Conservation (phyloP, 2,113 vertebrate genomes). For the Pseudorhombus dupliciocellatus region DNA sequence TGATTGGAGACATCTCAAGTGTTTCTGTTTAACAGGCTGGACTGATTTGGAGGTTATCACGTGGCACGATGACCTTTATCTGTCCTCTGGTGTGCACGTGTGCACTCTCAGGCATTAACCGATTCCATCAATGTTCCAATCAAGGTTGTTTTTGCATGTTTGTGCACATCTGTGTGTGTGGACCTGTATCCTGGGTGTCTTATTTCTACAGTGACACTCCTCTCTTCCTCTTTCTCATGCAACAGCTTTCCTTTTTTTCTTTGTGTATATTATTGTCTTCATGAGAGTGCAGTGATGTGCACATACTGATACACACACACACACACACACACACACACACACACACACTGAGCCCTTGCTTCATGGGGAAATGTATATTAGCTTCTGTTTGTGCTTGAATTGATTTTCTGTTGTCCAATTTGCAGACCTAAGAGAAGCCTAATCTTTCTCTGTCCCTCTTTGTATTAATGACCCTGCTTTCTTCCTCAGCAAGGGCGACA, state of each 20-base stretch:
- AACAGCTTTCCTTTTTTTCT: neutral
- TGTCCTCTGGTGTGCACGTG: conserved; percentile 18
- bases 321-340: conserved; percentile 4
- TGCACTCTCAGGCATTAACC: conserved; percentile 36
- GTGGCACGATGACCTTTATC: conserved; percentile 28
- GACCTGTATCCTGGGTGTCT: conserved; percentile 5
- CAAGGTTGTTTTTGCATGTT: conserved; percentile 15
- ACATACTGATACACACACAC: neutral
- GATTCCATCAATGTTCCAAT: conserved; percentile 50
- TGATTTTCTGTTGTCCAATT: conserved; percentile 63
- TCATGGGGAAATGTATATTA: conserved; percentile 56
- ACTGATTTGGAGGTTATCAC: neutral
- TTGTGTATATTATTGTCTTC: neutral
- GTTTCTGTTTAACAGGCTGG: neutral
- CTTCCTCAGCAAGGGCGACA: conserved; percentile 28
- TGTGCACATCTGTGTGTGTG: conserved; percentile 12
- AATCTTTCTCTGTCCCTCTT: conserved; percentile 35
- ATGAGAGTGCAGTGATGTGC: neutral
- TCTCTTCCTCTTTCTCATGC: neutral
- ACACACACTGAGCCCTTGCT: conserved; percentile 11
- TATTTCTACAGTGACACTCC: neutral
- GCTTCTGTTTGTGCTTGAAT: conserved; percentile 53
- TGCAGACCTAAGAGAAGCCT: conserved; percentile 43
- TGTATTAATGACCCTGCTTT: conserved; percentile 50
- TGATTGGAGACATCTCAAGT: neutral